These are phyloP conservation scores for Crossaster papposus DNA, from an alignment of 53 echinoderm and acorn worm species.

Conservation along the genomic window DNA sequence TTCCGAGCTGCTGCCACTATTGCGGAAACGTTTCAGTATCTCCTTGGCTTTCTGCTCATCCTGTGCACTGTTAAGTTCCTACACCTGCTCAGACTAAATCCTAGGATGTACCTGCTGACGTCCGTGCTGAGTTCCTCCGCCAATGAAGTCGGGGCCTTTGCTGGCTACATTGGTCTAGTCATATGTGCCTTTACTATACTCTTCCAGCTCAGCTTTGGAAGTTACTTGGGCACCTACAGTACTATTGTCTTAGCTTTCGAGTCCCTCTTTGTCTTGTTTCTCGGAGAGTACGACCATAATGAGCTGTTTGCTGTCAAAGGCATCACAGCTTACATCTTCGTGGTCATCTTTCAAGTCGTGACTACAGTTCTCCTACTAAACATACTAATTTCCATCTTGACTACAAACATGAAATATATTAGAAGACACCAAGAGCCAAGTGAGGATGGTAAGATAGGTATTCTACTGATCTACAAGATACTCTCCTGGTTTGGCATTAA, in stretches of 20 bases:
- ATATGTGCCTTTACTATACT: constrained; percentile 70
- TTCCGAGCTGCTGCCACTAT: constrained; percentile 73
- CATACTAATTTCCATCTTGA: constrained; percentile 76
- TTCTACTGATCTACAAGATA: constrained; percentile 77
- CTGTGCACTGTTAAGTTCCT: constrained; percentile 82
- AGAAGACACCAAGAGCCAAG: constrained; percentile 69
- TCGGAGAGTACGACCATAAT: constrained; percentile 71
- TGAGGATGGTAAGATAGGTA: constrained; percentile 75
- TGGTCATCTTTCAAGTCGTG: constrained; percentile 64
- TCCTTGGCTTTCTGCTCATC: constrained; percentile 76
- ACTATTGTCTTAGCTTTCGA: constrained; percentile 60
- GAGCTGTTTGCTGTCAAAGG: constrained; percentile 56
- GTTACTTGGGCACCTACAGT: constrained; percentile 59
- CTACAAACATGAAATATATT: constrained; percentile 66
- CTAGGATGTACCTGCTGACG: constrained; percentile 87
- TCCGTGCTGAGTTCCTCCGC: constrained; percentile 63
- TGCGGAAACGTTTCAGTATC: constrained; percentile 65
- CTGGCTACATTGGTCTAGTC: constrained; percentile 50
- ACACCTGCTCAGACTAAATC: constrained; percentile 81
- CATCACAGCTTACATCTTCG: constrained; percentile 57
- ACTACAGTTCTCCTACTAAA: constrained; percentile 60
- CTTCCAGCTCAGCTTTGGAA: constrained; percentile 68
- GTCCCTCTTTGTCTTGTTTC: constrained; percentile 69
- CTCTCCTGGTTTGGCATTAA: constrained; percentile 81
- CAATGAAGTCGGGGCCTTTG: constrained; percentile 66